phyloP scores from a whole-genome alignment of 2,113 vertebrate genomes.

The Cyprinus carpio region DNA sequence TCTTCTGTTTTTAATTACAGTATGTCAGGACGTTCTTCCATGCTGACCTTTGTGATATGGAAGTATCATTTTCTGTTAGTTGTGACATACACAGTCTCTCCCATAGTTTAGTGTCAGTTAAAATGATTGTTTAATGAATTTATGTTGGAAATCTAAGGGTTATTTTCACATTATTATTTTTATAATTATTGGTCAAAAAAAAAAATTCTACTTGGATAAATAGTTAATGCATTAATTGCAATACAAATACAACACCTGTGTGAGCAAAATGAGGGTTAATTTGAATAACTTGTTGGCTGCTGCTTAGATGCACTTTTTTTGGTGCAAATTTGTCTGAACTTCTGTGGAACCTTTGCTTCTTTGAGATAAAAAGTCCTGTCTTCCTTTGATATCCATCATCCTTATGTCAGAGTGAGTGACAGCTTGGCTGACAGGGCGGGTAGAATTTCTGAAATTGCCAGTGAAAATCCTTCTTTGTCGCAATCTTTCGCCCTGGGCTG shows the following conservation, averaged over 20 bases:
- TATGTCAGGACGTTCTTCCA: background rate
- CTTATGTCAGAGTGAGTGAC: conserved; percentile 77
- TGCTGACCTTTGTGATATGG: background rate
- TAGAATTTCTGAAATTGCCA: conserved; percentile 74
- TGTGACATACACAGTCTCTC: too few species aligned
- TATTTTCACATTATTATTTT: too few species aligned
- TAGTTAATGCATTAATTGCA: conserved; percentile 23
- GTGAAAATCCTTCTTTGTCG: conserved; percentile 72
- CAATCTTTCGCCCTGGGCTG: conserved; percentile 77
- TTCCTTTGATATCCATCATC: conserved; percentile 74
- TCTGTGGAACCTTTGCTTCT: conserved; percentile 60
- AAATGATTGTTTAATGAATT: too few species aligned
- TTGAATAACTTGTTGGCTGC: conserved; percentile 32
- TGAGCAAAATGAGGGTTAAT: background rate
- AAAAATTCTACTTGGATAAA: background rate
- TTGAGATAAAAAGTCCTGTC: conserved; percentile 67
- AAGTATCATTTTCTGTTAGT: background rate
- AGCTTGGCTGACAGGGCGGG: conserved; percentile 70
- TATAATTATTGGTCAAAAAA: background rate
- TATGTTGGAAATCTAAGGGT: too few species aligned
- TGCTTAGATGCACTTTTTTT: conserved; percentile 48
- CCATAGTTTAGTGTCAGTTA: too few species aligned
- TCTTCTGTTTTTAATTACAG: background rate
- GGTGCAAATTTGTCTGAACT: conserved; percentile 56
- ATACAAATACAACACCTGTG: background rate